These are phyloP conservation scores for Alaudala cheleensis DNA, from an alignment of 2,113 vertebrate species.

Conservation along the genomic window DNA sequence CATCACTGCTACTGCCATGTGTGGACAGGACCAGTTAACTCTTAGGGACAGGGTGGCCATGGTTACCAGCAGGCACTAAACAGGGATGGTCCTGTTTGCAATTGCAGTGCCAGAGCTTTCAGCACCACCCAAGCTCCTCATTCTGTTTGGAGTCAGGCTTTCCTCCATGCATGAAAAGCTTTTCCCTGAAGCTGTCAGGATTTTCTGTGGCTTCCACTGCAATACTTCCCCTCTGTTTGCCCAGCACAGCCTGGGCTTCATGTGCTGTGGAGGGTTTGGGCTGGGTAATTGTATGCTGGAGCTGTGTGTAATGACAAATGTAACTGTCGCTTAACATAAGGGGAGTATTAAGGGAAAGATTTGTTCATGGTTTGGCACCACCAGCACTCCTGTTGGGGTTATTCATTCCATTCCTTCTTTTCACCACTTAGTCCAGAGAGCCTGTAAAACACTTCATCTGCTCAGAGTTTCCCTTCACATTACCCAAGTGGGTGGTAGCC, in stretches of 20 bases:
- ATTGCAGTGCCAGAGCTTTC: not conserved
- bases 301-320: conserved; percentile 14
- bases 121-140: not conserved
- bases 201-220: not conserved
- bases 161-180: not conserved
- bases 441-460: conserved; percentile 32
- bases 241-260: fast-evolving
- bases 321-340: conserved; percentile 23
- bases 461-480: conserved; percentile 27
- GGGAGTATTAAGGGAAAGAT: conserved; percentile 26
- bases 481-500: conserved; percentile 2
- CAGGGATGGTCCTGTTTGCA: not conserved
- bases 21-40: not conserved
- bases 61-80: not conserved
- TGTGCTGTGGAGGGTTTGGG: not conserved
- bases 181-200: not conserved
- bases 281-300: not conserved
- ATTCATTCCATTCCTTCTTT: conserved; percentile 46
- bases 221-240: not conserved
- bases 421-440: conserved; percentile 15
- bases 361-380: conserved; percentile 57
- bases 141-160: not conserved
- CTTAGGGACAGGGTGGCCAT: not conserved
- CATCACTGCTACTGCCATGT: not conserved
- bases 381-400: conserved; percentile 15